Percentiles rank a stretch among this genome's conserved stretches.
phyloP scores from a whole-genome alignment of 2,113 vertebrate genomes.

The Chroicocephalus ridibundus region DNA sequence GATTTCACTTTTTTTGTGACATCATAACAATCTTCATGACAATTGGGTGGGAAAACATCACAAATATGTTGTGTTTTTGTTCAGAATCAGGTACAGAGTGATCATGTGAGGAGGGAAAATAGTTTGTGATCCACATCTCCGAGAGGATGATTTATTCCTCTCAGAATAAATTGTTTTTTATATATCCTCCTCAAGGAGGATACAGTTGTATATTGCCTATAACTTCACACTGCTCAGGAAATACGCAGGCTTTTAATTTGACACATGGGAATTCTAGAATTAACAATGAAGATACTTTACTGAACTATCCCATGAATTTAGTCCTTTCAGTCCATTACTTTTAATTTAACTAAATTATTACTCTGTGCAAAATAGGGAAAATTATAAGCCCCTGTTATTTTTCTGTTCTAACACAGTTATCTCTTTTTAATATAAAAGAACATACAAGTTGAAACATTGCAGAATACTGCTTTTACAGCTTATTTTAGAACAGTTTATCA shows the following conservation, averaged over 20 bases:
- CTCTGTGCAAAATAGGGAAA: neutral
- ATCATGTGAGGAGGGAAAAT: neutral
- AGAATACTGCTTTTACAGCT: neutral
- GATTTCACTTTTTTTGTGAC: neutral
- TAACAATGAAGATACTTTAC: neutral
- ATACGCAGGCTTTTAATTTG: neutral
- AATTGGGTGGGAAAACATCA: neutral
- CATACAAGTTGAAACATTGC: neutral
- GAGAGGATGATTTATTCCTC: neutral
- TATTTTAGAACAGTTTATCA: neutral
- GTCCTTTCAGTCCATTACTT: neutral
- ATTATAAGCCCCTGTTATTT: neutral
- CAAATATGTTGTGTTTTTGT: neutral
- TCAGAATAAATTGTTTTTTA: neutral
- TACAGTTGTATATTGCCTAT: neutral
- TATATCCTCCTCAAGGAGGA: neutral
- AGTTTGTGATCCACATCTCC: neutral
- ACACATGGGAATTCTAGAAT: neutral
- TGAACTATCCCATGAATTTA: neutral
- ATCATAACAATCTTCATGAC: neutral
- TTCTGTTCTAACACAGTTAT: neutral
- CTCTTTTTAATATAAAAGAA: neutral
- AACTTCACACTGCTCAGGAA: neutral
- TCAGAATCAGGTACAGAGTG: neutral
- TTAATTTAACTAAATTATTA: slow-evolving; percentile 30